Evolutionary conservation across 2,888 invertebrate species (phyloP).

Genomic region (Lycaena phlaeas): DNA sequence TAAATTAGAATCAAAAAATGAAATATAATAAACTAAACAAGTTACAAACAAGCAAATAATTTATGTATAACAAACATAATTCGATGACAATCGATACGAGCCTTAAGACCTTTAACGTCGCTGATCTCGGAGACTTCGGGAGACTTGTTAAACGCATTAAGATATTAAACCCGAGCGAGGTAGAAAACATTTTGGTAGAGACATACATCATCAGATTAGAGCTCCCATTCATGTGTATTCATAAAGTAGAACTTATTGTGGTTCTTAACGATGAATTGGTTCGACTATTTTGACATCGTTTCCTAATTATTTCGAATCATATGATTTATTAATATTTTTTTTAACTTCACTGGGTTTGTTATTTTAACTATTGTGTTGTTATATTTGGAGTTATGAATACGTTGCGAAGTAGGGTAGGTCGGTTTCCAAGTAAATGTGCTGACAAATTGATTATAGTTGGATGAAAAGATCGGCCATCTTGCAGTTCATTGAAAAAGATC

Average conservation of each 20-base stretch:
- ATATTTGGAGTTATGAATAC: too few relatives aligned
- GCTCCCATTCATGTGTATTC: conserved; percentile 57
- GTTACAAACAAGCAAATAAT: conserved; percentile 5
- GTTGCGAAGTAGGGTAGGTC: too few relatives aligned
- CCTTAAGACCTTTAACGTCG: conserved; percentile 2
- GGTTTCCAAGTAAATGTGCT: too few relatives aligned
- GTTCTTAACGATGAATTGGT: conserved; percentile 60
- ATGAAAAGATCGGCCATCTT: too few relatives aligned
- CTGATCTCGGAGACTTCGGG: conserved; percentile 29
- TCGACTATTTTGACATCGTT: conserved; percentile 64
- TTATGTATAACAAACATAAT: conserved; percentile 7
- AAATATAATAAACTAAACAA: neutral
- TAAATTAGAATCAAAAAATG: neutral
- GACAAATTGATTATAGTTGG: too few relatives aligned
- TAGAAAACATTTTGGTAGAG: conserved; percentile 37
- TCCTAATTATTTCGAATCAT: conserved; percentile 36
- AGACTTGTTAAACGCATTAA: conserved; percentile 54
- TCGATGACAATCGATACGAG: conserved; percentile 8
- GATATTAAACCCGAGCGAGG: conserved; percentile 45
- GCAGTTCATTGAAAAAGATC: too few relatives aligned
- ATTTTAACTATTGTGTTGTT: too few relatives aligned
- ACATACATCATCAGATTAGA: conserved; percentile 62
- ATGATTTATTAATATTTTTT: neutral
- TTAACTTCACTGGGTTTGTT: too few relatives aligned
- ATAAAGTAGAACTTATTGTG: conserved; percentile 44